phyloP scores from a whole-genome alignment of 2,113 vertebrate genomes.

The Anolis sagrei region DNA sequence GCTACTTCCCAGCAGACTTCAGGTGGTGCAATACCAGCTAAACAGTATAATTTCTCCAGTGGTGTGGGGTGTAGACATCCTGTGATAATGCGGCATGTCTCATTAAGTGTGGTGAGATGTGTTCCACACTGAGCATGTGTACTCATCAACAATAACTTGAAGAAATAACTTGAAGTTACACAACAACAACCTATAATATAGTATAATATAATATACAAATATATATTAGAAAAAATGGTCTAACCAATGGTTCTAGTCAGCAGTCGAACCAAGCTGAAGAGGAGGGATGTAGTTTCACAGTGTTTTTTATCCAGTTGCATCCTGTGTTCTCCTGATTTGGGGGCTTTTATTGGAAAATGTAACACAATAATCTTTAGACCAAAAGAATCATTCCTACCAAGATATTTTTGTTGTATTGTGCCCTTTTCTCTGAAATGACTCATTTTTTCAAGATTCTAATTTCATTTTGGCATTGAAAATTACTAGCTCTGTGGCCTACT shows the following conservation, averaged over 20 bases:
- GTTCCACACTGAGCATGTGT: too few species aligned
- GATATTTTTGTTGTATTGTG: constrained; percentile 49
- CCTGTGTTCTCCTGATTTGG: neutral
- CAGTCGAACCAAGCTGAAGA: neutral
- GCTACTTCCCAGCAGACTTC: too few species aligned
- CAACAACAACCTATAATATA: too few species aligned
- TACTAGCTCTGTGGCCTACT: constrained; percentile 44
- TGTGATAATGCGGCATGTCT: too few species aligned
- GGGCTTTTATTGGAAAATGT: constrained; percentile 5
- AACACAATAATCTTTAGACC: constrained; percentile 1
- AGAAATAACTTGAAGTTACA: too few species aligned
- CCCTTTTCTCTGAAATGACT: constrained; percentile 59
- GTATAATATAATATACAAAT: too few species aligned
- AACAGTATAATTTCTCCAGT: too few species aligned
- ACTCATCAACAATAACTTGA: too few species aligned
- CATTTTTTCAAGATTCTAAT: constrained; percentile 56
- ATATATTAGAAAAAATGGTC: neutral
- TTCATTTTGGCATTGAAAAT: constrained; percentile 62
- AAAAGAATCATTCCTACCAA: constrained; percentile 27
- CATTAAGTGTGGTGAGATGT: too few species aligned
- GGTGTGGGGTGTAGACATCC: too few species aligned
- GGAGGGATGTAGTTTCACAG: neutral
- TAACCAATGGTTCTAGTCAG: neutral
- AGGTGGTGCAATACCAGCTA: too few species aligned
- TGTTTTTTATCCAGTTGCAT: neutral